Percentiles rank a stretch among this genome's conserved stretches.
Conservation (phyloP, 2,888 invertebrate genomes). For the Drosophila buzzatii region DNA sequence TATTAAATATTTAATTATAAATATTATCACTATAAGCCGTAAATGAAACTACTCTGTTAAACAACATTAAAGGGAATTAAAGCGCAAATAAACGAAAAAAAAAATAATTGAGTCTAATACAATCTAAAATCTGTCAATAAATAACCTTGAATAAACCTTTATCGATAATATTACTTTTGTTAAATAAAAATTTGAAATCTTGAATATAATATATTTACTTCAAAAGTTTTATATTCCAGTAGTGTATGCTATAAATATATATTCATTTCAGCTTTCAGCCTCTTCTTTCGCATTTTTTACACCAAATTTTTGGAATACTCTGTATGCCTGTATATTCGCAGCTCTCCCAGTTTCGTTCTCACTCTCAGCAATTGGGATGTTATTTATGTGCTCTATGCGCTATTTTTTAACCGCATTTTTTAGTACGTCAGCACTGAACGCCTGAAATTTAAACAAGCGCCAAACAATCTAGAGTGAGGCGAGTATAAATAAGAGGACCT, state of each 20-base stretch:
- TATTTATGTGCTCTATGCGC: slow-evolving; percentile 55
- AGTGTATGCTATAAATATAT: too few relatives aligned
- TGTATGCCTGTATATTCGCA: background rate
- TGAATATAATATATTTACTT: background rate
- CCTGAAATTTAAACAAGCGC: slow-evolving; percentile 41
- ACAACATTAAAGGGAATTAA: too few relatives aligned
- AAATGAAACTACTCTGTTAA: too few relatives aligned
- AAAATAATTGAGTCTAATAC: too few relatives aligned
- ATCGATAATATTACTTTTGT: too few relatives aligned
- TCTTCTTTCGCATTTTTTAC: background rate
- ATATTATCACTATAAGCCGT: too few relatives aligned
- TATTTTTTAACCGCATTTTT: slow-evolving; percentile 21
- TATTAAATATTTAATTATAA: too few relatives aligned
- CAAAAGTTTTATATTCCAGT: background rate
- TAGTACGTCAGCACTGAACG: slow-evolving; percentile 3
- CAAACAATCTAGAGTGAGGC: slow-evolving; percentile 28
- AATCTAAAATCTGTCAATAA: too few relatives aligned
- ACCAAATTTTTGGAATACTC: background rate
- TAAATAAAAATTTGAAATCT: too few relatives aligned
- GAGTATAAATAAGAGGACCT: slow-evolving; percentile 51
- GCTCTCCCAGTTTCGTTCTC: slow-evolving; percentile 7
- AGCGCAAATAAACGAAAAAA: too few relatives aligned
- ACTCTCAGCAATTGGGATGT: slow-evolving; percentile 14
- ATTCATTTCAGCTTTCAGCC: background rate
- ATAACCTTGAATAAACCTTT: too few relatives aligned